Base-by-base conservation (phyloP, 1,140 invertebrate species). In the Chrysopa pallens region DNA sequence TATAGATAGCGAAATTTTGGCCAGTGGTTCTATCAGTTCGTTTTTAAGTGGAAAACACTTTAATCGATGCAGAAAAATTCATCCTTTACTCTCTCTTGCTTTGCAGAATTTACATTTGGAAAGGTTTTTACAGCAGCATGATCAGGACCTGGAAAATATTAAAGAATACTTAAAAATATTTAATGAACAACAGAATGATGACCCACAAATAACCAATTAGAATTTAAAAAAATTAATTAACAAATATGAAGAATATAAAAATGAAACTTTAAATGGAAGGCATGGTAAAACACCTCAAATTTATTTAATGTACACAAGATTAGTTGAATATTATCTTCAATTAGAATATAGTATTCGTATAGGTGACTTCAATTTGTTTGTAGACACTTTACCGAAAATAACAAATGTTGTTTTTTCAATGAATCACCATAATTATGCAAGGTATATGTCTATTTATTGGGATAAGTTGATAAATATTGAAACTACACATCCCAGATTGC, bases 211-310 rank as follows among this genome's bases (percentile, higher is more conserved):
- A n/a, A n/a, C n/a, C n/a, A n/a, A n/a, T n/a, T n/a, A n/a, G n/a
- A 23, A 23, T 23, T 23, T 23, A 23, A 23, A 23, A 23, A 5
- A 2, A 23, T 23, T 23, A 23, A 3, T 23, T 23, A 23, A 23
- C 17, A 9, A 42, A 36, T 62, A 13, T 53, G 49, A 13, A 50
- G 51, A 35, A 53, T 63, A 38, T 40, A 59, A 11, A n/a, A 41
- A 33, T 8, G 52, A 47, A 40, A 47, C 46, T 36, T 47, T 47
- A 23, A 11, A 41, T 15, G 46, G 46, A 5, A 44, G 38, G 17
- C 46, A 47, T 31, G 46, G 46, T 6, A 47, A 43, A 47, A 47
- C 46, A 29, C 31, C 46, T 37, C 46, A 47, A 36, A 36, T 47
- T 12, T 47, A 36, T 28, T 15, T 44, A 9, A 36, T 44, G 31